Evolutionary conservation across 2,888 invertebrate species (phyloP), one percentile per base, ranked within the genome.

Genomic region (Corbicula japonica): DNA sequence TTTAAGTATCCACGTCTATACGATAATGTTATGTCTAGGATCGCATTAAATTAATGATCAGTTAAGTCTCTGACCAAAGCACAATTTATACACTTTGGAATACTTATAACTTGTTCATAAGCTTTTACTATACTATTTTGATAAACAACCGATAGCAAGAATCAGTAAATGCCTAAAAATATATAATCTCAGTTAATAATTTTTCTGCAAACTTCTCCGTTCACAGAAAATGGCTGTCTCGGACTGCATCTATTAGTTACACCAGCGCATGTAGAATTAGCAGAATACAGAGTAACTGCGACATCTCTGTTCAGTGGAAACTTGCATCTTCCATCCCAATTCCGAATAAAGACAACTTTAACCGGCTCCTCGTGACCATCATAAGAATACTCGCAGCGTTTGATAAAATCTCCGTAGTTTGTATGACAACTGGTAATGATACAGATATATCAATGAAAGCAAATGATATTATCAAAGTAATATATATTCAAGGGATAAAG

Each of bases 351-450:
- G 4, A 54, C 4, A 54, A 54, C 54, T 32, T 54, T 54, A 2
- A 54, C 32, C 2, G 54, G 54, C n/a, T 54, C 30, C 18, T 54
- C 30, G 15, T 54, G 54, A 4, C 54, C 54, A 32, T 54, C 54
- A 15, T 54, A 54, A n/a, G 18, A 30, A 54, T 21, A 18, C 18
- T 28, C 54, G 32, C 54, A 54, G 12, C 54, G 30, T n/a, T 54
- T 32, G 5, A 54, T 54, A 18, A 54, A 54, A 18, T 54, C 54
- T 30, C 54, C 54, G n/a, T 54, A 54, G 54, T 54, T 54, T n/a
- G 54, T 54, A 18, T 54, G 54, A 32, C 54, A 54, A 10, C 32
- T 54, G n/a, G 10, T 32, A 30, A 54, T 41, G 41, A 41, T 41
- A 12, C 8, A 10, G 15, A 41, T 12, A 18, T 15, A 41, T 41